Evolutionary conservation across 1,140 invertebrate genomes (phyloP).

Genomic region (Subanguina moxae): DNA sequence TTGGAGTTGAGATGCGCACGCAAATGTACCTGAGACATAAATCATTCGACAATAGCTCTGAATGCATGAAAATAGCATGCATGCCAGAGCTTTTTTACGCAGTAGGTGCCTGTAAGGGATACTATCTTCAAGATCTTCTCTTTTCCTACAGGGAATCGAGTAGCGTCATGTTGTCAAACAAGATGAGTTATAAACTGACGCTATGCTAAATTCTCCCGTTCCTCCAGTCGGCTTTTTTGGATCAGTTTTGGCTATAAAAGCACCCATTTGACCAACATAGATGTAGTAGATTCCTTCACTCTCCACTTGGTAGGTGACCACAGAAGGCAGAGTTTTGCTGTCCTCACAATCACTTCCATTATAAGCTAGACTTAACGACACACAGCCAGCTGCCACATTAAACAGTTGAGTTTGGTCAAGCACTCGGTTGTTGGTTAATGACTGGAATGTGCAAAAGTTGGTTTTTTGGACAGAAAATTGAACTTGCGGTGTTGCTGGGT

Average conservation of each 20-base stretch:
- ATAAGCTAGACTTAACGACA: conserved; percentile 13
- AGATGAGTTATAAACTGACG: neutral
- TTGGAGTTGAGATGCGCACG: too few relatives aligned
- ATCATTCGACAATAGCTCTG: too few relatives aligned
- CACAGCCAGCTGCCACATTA: conserved; percentile 7
- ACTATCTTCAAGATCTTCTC: too few relatives aligned
- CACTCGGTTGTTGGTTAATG: conserved; percentile 4
- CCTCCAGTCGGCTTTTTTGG: conserved; percentile 36
- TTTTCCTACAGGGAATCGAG: too few relatives aligned
- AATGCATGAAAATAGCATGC: too few relatives aligned
- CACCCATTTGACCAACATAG: conserved; percentile 17
- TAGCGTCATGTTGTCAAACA: neutral
- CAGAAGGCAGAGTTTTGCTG: neutral
- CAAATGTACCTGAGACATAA: too few relatives aligned
- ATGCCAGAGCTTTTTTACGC: too few relatives aligned
- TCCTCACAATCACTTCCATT: conserved; percentile 14
- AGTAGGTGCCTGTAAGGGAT: too few relatives aligned
- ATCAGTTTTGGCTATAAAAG: conserved; percentile 18
- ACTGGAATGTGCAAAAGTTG: neutral
- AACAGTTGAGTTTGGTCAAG: conserved; percentile 15
- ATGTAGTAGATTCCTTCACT: conserved; percentile 14
- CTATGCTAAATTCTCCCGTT: conserved; percentile 36
- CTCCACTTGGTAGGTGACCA: conserved; percentile 1
- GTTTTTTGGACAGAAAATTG: neutral
- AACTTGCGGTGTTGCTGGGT: neutral